A percentile compares a stretch with the other conserved stretches of the same genome.
These are phyloP conservation scores for Eupithecia subfuscata DNA, from an alignment of 2,888 invertebrate species.

Conservation along the genomic window DNA sequence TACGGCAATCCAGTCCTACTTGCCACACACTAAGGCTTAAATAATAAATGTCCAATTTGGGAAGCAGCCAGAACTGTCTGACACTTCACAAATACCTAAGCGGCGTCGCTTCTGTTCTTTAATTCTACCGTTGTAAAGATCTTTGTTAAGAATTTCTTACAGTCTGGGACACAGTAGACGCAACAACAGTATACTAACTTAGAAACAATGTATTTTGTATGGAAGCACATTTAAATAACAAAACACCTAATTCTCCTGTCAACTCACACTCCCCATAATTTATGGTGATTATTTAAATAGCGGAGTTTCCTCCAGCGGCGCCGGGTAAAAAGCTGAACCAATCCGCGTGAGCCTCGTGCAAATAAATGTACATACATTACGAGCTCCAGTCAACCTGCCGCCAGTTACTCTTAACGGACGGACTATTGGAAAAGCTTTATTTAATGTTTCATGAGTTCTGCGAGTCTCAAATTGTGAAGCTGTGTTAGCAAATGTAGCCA, in stretches of 20 bases:
- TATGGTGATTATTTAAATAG: conserved; percentile 13
- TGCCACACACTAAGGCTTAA: background rate
- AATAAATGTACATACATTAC: conserved; percentile 7
- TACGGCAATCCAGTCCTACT: background rate
- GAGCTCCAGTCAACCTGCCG: background rate
- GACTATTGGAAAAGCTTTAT: background rate
- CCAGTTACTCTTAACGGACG: background rate
- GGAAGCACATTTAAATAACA: conserved; percentile 9
- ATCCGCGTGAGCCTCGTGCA: conserved; percentile 6
- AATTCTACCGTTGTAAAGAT: background rate
- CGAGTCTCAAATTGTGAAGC: background rate
- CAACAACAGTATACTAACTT: background rate
- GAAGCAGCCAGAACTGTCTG: background rate
- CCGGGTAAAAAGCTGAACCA: background rate
- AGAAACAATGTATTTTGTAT: background rate
- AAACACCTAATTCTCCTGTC: conserved; percentile 1
- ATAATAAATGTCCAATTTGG: conserved; percentile 4
- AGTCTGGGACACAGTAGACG: background rate
- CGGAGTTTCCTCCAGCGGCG: background rate
- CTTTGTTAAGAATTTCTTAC: background rate
- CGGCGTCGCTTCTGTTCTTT: background rate
- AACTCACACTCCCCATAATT: background rate
- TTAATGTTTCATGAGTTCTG: background rate
- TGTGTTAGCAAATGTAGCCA: background rate
- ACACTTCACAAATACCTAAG: background rate